These are phyloP conservation scores for Butastur rufipennis DNA, from an alignment of 2,113 vertebrate species.

Conservation along the genomic window DNA sequence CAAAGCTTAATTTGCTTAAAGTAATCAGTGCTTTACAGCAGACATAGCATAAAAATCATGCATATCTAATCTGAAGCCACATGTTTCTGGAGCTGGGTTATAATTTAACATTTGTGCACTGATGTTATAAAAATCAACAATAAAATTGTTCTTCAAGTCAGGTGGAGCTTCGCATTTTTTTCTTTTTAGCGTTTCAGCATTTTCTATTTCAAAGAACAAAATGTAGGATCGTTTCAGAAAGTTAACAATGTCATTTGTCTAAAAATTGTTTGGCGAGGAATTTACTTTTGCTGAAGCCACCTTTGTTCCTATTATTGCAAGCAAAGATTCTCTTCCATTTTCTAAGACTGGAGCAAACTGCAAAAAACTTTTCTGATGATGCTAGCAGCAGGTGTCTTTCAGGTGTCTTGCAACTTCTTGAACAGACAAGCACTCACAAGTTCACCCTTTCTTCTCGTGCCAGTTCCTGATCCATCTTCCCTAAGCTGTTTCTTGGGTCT, in stretches of 20 bases:
- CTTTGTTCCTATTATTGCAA: background rate
- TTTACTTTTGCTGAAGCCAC: background rate
- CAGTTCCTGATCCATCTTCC: background rate
- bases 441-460: background rate
- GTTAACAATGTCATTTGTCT: background rate
- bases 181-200: background rate
- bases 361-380: too few species aligned
- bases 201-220: background rate
- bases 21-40: background rate
- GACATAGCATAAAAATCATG: background rate
- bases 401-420: background rate
- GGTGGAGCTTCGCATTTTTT: background rate
- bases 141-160: background rate
- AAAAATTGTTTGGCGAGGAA: background rate
- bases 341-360: background rate
- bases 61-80: background rate
- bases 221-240: background rate
- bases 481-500: background rate
- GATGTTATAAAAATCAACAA: background rate
- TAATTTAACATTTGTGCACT: background rate
- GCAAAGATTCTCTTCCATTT: background rate
- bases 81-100: background rate
- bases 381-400: background rate
- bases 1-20: background rate
- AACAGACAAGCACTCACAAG: background rate